Conservation (phyloP, 2,113 vertebrate genomes). For the Dasyornis broadbenti region DNA sequence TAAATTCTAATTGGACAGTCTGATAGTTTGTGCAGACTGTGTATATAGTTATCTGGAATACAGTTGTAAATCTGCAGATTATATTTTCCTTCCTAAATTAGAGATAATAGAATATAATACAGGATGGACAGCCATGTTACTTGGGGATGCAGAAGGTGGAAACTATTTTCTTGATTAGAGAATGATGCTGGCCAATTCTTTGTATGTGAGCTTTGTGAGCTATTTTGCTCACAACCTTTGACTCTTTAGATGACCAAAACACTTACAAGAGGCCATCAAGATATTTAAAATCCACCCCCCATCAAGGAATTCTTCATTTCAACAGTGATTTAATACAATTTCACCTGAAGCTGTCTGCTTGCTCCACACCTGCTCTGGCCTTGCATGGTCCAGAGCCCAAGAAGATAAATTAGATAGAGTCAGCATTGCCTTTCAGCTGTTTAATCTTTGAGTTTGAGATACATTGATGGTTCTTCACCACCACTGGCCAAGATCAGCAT, state of each 20-base stretch:
- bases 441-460: background rate
- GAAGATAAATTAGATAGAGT: background rate
- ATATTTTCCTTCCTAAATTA: background rate
- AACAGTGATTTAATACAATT: background rate
- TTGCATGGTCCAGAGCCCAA: background rate
- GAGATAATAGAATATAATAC: background rate
- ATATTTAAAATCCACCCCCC: background rate
- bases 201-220: background rate
- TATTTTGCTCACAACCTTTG: background rate
- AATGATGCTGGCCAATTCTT: background rate
- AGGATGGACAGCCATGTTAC: background rate
- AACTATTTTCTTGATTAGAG: background rate
- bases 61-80: conserved; percentile 19
- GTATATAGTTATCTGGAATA: background rate
- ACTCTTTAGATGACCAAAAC: background rate
- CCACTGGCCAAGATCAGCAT: background rate
- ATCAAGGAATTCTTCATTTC: background rate
- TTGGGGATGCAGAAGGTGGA: background rate
- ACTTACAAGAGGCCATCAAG: background rate
- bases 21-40: background rate
- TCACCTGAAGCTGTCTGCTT: background rate
- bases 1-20: conserved; percentile 44
- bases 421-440: background rate
- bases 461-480: background rate
- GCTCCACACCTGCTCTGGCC: background rate